A percentile compares a stretch with the other conserved stretches of the same genome.
phyloP scores from a whole-genome alignment of 2,888 invertebrate species.

The Mesoligia furuncula region DNA sequence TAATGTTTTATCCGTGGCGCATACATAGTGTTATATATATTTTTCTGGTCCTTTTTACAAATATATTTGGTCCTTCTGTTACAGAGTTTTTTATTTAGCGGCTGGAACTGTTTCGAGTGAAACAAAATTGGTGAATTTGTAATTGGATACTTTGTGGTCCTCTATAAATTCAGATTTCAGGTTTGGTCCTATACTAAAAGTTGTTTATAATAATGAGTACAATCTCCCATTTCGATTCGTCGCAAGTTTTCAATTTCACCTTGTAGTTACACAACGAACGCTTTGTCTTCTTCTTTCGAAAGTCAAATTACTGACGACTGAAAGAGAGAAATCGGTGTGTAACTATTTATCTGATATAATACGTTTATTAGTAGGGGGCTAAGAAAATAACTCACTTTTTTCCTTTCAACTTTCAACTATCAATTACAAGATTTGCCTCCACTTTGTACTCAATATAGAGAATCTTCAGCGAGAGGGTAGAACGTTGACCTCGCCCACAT shows the following conservation, averaged over 20 bases:
- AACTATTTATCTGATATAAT: no score
- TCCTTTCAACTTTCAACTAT: conserved; percentile 1
- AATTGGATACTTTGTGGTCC: neutral
- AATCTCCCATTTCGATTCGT: no score
- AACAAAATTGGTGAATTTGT: conserved; percentile 1
- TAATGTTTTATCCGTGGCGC: conserved; percentile 21
- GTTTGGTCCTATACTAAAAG: no score
- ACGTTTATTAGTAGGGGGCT: no score
- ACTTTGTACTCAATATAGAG: conserved; percentile 42
- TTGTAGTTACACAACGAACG: no score
- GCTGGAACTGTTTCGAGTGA: neutral
- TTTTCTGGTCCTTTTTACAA: conserved; percentile 12
- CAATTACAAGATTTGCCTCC: conserved; percentile 30
- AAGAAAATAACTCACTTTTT: conserved; percentile 18
- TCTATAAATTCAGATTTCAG: no score
- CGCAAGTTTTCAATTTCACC: no score
- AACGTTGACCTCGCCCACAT: conserved; percentile 48
- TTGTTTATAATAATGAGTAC: no score
- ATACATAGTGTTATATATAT: conserved; percentile 17
- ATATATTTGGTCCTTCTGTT: neutral
- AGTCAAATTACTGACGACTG: no score
- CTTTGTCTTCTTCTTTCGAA: no score
- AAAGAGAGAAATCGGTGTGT: no score
- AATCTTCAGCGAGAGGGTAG: conserved; percentile 42
- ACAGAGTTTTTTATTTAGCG: neutral